These are phyloP conservation scores for Ditula angustiorana DNA, from an alignment of 2,888 invertebrate genomes.

Conservation along the genomic window DNA sequence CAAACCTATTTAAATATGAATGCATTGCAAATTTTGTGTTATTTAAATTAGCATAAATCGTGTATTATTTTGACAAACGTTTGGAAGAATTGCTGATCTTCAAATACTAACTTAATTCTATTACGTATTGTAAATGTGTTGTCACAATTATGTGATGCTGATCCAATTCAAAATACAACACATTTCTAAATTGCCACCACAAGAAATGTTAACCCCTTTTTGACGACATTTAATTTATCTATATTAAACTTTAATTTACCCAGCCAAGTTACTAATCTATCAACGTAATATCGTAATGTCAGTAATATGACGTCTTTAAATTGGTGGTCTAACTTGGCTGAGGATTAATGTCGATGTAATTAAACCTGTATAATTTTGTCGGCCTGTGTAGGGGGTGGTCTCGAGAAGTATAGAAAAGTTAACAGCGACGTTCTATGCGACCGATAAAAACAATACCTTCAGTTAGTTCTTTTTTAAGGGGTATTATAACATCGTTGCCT, in stretches of 20 bases:
- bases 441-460: too few species aligned
- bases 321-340: slow-evolving; percentile 70
- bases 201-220: too few species aligned
- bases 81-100: slow-evolving; percentile 2
- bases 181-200: too few species aligned
- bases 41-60: neutral
- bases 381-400: slow-evolving; percentile 52
- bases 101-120: too few species aligned
- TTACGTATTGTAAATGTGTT: too few species aligned
- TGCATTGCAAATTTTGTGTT: neutral
- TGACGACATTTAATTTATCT: slow-evolving; percentile 16
- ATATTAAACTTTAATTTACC: slow-evolving; percentile 37
- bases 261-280: neutral
- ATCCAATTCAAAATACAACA: too few species aligned
- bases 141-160: too few species aligned
- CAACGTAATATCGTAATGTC: slow-evolving; percentile 77
- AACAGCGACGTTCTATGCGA: slow-evolving; percentile 35
- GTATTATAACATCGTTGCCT: too few species aligned
- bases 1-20: slow-evolving; percentile 4
- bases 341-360: slow-evolving; percentile 84
- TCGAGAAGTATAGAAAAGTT: slow-evolving; percentile 34
- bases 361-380: slow-evolving; percentile 83
- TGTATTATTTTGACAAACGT: neutral
- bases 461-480: too few species aligned
- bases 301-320: slow-evolving; percentile 64